These are phyloP conservation scores for Cryptus viduatorius DNA, from an alignment of 2,888 invertebrate species.

Conservation along the genomic window DNA sequence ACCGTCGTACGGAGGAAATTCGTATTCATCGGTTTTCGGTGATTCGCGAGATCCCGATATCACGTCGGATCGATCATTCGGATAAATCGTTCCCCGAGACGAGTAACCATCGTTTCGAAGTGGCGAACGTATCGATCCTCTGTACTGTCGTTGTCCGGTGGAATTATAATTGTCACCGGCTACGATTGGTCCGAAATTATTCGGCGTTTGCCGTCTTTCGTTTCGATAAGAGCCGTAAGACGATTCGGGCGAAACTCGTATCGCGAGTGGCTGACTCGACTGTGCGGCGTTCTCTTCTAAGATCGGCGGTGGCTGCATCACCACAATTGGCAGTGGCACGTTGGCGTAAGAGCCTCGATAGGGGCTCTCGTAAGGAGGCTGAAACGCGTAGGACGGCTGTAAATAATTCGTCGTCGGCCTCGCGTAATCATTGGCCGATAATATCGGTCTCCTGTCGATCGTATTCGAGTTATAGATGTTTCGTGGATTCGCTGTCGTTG, in stretches of 20 bases:
- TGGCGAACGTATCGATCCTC: slow-evolving; percentile 45
- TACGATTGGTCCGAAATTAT: neutral
- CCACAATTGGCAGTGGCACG: slow-evolving; percentile 69
- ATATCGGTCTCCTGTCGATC: slow-evolving; percentile 70
- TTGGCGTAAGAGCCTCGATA: slow-evolving; percentile 69
- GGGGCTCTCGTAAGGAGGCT: slow-evolving; percentile 68
- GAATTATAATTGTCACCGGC: slow-evolving; percentile 26
- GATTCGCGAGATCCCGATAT: slow-evolving; percentile 12
- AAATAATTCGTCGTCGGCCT: slow-evolving; percentile 75
- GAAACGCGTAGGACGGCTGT: slow-evolving; percentile 69
- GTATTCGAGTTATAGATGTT: slow-evolving; percentile 70
- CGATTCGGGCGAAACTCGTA: slow-evolving; percentile 56
- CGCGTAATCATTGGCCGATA: slow-evolving; percentile 68
- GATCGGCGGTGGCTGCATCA: slow-evolving; percentile 74
- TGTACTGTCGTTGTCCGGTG: slow-evolving; percentile 43
- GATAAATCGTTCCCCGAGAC: neutral
- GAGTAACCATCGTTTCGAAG: slow-evolving; percentile 27
- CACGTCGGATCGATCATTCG: slow-evolving; percentile 45
- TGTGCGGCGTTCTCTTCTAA: slow-evolving; percentile 64
- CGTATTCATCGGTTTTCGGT: slow-evolving; percentile 65
- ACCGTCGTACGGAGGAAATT: slow-evolving; percentile 88
- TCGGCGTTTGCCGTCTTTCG: slow-evolving; percentile 42
- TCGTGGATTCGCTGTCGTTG: slow-evolving; percentile 70
- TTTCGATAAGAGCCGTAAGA: slow-evolving; percentile 58
- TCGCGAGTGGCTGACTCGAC: slow-evolving; percentile 43